Percentiles rank a stretch among this genome's conserved stretches.
Evolutionary conservation across 2,888 invertebrate genomes (phyloP).

Genomic region (Ligdia adustata): DNA sequence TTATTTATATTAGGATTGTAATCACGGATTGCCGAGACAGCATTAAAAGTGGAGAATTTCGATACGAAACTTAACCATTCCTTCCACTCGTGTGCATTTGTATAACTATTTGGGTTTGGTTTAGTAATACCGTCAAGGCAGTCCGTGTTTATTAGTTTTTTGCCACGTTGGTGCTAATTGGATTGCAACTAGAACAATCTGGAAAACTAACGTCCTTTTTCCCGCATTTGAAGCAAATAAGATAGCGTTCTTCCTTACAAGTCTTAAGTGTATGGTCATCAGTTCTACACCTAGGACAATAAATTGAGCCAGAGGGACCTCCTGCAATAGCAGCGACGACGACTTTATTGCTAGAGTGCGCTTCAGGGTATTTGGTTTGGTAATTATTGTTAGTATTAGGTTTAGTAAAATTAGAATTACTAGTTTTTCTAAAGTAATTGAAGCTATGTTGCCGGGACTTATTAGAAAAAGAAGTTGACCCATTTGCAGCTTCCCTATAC

Average conservation of each 20-base stretch:
- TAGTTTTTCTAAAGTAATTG: not conserved
- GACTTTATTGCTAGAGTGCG: not conserved
- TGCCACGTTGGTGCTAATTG: not conserved
- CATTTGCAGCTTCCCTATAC: not conserved
- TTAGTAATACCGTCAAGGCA: not conserved
- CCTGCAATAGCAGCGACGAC: not conserved
- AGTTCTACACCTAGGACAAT: slow-evolving; percentile 14
- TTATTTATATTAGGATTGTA: not conserved
- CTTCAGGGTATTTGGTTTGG: not conserved
- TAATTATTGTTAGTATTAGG: not conserved
- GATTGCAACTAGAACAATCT: slow-evolving; percentile 9
- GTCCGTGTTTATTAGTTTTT: slow-evolving; percentile 17
- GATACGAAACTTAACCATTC: not conserved
- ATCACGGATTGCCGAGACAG: not conserved
- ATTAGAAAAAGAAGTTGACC: not conserved
- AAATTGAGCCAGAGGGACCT: not conserved
- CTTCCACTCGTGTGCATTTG: not conserved
- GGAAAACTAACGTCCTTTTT: slow-evolving; percentile 1
- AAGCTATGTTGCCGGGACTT: not conserved
- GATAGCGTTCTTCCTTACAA: not conserved
- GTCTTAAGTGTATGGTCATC: not conserved
- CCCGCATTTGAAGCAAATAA: slow-evolving; percentile 18
- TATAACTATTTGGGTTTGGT: no score
- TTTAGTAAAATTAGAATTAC: not conserved
- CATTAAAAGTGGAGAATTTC: not conserved